phyloP scores from a whole-genome alignment of 2,797 vertebrate species.

The Falco cherrug region DNA sequence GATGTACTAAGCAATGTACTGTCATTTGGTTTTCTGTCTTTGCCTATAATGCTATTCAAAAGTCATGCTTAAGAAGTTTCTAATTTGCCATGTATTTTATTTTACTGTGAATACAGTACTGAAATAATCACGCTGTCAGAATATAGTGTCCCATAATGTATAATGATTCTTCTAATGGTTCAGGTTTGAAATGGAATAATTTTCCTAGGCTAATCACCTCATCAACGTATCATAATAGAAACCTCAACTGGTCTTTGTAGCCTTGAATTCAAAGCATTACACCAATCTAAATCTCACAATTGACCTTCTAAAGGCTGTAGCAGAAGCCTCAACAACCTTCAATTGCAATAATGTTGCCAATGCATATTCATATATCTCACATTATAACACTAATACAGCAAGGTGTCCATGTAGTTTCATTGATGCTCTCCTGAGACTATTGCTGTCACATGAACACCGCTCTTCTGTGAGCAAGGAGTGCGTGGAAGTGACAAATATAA shows the following conservation, averaged over 20 bases:
- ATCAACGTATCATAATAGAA: not conserved
- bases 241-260: conserved; percentile 3
- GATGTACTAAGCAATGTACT: not conserved
- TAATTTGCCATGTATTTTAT: not conserved
- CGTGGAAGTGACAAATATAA: not conserved
- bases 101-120: not conserved
- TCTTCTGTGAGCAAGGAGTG: fast-evolving
- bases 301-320: not conserved
- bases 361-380: not conserved
- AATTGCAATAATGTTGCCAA: not conserved
- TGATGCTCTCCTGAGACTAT: not conserved
- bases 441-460: fast-evolving
- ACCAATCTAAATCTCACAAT: not conserved
- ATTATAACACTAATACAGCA: not conserved
- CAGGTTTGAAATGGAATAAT: not conserved
- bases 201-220: conserved; percentile 23
- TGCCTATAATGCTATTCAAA: not conserved
- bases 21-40: not conserved
- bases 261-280: not conserved
- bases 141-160: not conserved
- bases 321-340: not conserved
- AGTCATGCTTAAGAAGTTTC: not conserved
- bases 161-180: not conserved
- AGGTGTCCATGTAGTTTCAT: not conserved
- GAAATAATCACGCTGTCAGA: not conserved